These are phyloP conservation scores for Scaptomyza graminum DNA, from an alignment of 1,140 invertebrate species.

Conservation along the genomic window DNA sequence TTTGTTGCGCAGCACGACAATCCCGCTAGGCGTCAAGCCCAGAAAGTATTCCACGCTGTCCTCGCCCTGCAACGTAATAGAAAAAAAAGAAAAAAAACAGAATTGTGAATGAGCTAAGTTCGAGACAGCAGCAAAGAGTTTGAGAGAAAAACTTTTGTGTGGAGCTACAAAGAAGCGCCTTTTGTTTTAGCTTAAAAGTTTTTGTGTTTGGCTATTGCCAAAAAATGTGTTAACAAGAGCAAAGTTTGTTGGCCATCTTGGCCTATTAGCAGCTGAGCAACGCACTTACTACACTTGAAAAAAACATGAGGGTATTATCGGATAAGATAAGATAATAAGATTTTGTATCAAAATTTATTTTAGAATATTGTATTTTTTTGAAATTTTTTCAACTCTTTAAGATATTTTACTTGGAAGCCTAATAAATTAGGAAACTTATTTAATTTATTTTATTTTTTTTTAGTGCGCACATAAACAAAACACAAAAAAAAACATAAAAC, in stretches of 20 bases:
- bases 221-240: conserved; percentile 70
- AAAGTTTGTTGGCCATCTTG: conserved; percentile 58
- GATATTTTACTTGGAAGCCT: no score
- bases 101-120: conserved; percentile 63
- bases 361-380: no score
- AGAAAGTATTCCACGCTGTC: conserved; percentile 98
- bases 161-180: conserved; percentile 21
- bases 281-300: conserved; percentile 4
- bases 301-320: background rate
- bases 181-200: conserved; percentile 59
- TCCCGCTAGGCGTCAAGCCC: conserved; percentile 98
- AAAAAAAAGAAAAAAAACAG: conserved; percentile 37
- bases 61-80: conserved; percentile 90
- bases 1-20: conserved; percentile 97
- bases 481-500: conserved; percentile 13
- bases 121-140: conserved; percentile 22
- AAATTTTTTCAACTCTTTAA: no score
- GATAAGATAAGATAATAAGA: no score
- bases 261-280: conserved; percentile 71
- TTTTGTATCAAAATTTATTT: no score
- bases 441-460: background rate
- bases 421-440: no score
- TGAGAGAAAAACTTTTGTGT: conserved; percentile 42
- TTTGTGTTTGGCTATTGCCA: conserved; percentile 51
- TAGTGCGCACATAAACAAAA: background rate